phyloP scores from a whole-genome alignment of 2,113 vertebrate species.

The Orthonyx spaldingii region DNA sequence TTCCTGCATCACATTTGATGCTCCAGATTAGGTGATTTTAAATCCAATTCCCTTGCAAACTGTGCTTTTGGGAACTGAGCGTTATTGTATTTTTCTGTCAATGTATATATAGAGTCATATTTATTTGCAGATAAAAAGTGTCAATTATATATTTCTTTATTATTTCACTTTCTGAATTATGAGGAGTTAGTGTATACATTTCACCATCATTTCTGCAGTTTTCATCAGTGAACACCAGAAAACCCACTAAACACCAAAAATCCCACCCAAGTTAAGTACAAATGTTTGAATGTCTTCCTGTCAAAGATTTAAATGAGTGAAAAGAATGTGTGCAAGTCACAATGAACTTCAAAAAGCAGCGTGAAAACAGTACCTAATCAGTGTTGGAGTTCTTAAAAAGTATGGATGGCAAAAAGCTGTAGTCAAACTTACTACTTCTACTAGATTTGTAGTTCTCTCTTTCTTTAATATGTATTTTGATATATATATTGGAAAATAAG shows the following conservation, averaged over 20 bases:
- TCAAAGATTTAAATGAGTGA: background rate
- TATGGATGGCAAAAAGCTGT: background rate
- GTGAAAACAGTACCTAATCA: background rate
- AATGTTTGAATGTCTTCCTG: background rate
- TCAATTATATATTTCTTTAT: background rate
- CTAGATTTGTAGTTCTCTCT: background rate
- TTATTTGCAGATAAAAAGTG: background rate
- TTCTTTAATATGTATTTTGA: background rate
- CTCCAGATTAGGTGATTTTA: background rate
- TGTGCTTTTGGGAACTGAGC: background rate
- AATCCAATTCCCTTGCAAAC: background rate
- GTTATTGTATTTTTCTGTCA: background rate
- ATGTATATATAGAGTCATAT: background rate
- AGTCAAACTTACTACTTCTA: background rate
- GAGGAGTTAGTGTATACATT: background rate
- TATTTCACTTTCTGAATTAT: background rate
- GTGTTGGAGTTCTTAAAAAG: background rate
- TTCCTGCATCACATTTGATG: background rate
- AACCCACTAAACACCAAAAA: background rate
- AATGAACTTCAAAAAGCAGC: background rate
- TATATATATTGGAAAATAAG: background rate
- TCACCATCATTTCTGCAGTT: background rate
- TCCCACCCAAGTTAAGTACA: background rate
- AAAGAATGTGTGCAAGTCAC: background rate
- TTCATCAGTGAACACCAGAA: background rate